Evolutionary conservation across 2,113 vertebrate genomes (phyloP).

Genomic region (Platycercus adscitus): DNA sequence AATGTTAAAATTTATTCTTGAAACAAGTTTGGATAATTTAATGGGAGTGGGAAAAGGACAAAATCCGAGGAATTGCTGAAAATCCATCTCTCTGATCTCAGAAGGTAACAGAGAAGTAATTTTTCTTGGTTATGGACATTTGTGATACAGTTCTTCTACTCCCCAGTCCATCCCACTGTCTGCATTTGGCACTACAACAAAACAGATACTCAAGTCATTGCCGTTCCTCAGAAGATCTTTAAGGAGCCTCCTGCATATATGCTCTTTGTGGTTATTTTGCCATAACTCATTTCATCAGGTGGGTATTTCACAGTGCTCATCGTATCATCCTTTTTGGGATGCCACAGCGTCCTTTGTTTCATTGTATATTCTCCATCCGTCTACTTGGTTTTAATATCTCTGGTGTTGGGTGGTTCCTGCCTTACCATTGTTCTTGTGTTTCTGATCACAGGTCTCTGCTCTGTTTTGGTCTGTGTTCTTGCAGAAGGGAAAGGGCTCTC

Average conservation of each 20-base stretch:
- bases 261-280: background rate
- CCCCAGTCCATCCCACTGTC: background rate
- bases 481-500: background rate
- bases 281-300: background rate
- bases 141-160: background rate
- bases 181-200: background rate
- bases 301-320: background rate
- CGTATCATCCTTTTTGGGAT: background rate
- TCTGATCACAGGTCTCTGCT: background rate
- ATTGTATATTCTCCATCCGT: background rate
- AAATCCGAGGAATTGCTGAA: background rate
- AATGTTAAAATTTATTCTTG: background rate
- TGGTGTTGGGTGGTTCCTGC: background rate
- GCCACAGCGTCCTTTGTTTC: background rate
- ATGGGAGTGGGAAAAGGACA: background rate
- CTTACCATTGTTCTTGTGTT: background rate
- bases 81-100: background rate
- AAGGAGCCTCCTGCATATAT: background rate
- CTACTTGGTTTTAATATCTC: background rate
- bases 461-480: constrained; percentile 25
- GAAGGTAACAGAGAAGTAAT: background rate
- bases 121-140: background rate
- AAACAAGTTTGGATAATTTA: background rate
- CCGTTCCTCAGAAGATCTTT: background rate
- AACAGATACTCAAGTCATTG: background rate